phyloP scores from a whole-genome alignment of 2,797 vertebrate species.

The Octomys mimax region DNA sequence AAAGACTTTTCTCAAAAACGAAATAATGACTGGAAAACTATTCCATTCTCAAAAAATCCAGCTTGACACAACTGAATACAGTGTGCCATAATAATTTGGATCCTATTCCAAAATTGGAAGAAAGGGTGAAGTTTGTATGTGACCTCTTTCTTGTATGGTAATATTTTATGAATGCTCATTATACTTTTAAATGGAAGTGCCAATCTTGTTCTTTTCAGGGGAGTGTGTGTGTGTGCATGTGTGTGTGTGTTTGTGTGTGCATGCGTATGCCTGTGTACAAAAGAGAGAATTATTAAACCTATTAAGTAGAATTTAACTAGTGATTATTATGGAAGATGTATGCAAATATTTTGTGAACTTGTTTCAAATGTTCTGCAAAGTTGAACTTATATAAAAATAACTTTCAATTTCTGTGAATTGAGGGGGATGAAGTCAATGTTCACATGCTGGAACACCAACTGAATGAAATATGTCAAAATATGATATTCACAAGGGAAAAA shows the following conservation, averaged over 20 bases:
- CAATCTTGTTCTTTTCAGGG: not conserved
- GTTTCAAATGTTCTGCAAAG: not conserved
- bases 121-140: not conserved
- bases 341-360: not conserved
- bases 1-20: not conserved
- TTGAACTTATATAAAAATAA: not conserved
- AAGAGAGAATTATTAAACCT: not conserved
- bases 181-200: not conserved
- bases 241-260: not conserved
- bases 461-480: not conserved
- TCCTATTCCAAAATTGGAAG: not conserved
- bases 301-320: not conserved
- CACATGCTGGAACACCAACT: not conserved
- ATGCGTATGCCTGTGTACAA: not conserved
- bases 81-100: not conserved
- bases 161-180: not conserved
- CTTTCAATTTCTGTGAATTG: not conserved
- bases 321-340: not conserved
- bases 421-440: not conserved
- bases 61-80: not conserved
- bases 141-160: not conserved
- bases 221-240: not conserved
- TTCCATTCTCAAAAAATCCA: not conserved
- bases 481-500: not conserved
- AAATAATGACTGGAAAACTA: not conserved